Conservation (phyloP, 2,797 vertebrate genomes). For the Urophycis tenuis region DNA sequence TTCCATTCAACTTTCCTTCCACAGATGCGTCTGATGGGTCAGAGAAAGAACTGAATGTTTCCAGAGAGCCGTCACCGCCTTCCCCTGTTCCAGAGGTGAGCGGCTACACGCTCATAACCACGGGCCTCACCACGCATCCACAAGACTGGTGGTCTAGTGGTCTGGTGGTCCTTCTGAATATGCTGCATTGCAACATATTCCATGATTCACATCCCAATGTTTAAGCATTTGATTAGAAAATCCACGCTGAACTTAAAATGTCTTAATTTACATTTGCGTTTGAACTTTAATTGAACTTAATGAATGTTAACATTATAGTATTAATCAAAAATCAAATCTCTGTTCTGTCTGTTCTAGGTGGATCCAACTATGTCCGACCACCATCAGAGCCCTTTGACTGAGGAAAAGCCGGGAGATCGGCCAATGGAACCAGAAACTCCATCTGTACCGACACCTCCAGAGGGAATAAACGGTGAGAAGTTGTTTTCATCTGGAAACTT, state of each 20-base stretch:
- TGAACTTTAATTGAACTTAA: too few relatives aligned
- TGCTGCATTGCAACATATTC: not conserved
- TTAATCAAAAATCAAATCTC: not conserved
- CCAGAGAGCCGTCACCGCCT: not conserved
- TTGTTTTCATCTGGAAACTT: not conserved
- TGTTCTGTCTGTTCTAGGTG: slow-evolving; percentile 27
- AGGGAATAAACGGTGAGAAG: slow-evolving; percentile 33
- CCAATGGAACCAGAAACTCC: slow-evolving; percentile 23
- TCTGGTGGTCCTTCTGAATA: not conserved
- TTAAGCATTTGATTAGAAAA: not conserved
- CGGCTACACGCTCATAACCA: not conserved
- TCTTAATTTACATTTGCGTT: too few relatives aligned
- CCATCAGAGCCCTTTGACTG: slow-evolving; percentile 8
- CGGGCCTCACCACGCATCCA: not conserved
- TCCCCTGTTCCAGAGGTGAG: slow-evolving; percentile 46
- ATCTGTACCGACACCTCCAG: slow-evolving; percentile 5
- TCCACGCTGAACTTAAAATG: not conserved
- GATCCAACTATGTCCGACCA: slow-evolving; percentile 12
- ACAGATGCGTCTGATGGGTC: slow-evolving; percentile 28
- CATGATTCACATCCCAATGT: not conserved
- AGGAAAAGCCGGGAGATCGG: slow-evolving; percentile 22
- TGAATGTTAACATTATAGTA: not conserved
- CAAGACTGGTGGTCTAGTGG: too few relatives aligned
- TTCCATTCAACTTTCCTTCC: slow-evolving; percentile 10
- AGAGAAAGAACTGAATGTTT: slow-evolving; percentile 15